Conservation (phyloP, 2,888 invertebrate genomes). For the Sinhomidia bicolor region DNA sequence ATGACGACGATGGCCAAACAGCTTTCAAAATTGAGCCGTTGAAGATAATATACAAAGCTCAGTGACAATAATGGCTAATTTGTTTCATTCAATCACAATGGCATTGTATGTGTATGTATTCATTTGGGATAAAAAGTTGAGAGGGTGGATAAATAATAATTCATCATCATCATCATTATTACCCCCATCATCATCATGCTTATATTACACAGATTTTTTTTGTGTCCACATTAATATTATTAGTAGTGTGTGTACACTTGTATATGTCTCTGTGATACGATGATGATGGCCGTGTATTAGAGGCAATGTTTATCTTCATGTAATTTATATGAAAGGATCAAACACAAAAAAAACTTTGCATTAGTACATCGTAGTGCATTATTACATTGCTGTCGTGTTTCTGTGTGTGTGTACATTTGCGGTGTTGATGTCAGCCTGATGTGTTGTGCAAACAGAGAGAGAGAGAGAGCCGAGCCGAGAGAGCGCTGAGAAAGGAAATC, state of each 20-base stretch:
- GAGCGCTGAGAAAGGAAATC: slow-evolving; percentile 78
- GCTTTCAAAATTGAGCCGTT: slow-evolving; percentile 43
- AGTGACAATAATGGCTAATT: slow-evolving; percentile 39
- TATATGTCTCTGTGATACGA: no score
- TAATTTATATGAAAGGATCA: slow-evolving; percentile 43
- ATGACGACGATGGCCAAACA: background rate
- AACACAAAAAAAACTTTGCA: slow-evolving; percentile 31
- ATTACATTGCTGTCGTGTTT: slow-evolving; percentile 6
- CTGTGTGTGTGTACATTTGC: slow-evolving; percentile 61
- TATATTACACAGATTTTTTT: slow-evolving; percentile 20
- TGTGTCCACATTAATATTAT: slow-evolving; percentile 3
- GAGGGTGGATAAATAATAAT: slow-evolving; percentile 50
- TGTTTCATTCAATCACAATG: slow-evolving; percentile 30
- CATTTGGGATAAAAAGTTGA: slow-evolving; percentile 38
- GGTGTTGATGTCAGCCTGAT: slow-evolving; percentile 63
- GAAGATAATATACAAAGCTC: background rate
- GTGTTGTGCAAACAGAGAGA: slow-evolving; percentile 75
- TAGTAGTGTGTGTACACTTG: no score
- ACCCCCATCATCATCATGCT: background rate
- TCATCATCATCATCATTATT: slow-evolving; percentile 45
- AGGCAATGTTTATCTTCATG: slow-evolving; percentile 17
- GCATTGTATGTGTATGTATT: slow-evolving; percentile 44
- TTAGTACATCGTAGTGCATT: no score
- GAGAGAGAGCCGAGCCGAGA: no score
- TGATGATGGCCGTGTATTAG: no score